Conservation (phyloP, 2,888 invertebrate species). For the Hedychridium roseum region DNA sequence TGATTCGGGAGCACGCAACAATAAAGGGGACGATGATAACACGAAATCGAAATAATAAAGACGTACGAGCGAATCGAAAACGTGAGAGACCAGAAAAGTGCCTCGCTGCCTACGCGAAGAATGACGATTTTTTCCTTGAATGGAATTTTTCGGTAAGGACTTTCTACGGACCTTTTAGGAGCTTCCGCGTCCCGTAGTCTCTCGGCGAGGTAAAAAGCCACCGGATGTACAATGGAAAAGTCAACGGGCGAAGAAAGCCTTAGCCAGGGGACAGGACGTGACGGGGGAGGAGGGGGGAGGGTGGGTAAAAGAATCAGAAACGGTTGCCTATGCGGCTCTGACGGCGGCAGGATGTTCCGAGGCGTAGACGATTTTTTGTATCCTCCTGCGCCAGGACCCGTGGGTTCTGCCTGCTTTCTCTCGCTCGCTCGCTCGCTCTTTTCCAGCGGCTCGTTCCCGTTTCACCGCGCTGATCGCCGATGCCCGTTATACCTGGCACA, state of each 20-base stretch:
- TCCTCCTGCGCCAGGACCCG: slow-evolving; percentile 16
- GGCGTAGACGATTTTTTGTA: slow-evolving; percentile 59
- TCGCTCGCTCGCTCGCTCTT: neutral
- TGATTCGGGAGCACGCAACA: slow-evolving; percentile 8
- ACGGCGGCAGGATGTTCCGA: slow-evolving; percentile 52
- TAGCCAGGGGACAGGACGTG: too few species aligned
- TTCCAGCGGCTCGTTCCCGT: slow-evolving; percentile 8
- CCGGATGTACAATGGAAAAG: slow-evolving; percentile 11
- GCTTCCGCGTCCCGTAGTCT: too few species aligned
- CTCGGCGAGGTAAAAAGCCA: slow-evolving; percentile 1
- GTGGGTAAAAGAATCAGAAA: slow-evolving; percentile 2
- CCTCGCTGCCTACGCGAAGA: neutral
- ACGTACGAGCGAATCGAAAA: too few species aligned
- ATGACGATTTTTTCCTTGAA: slow-evolving; percentile 1
- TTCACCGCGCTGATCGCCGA: too few species aligned
- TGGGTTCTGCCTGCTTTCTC: slow-evolving; percentile 13
- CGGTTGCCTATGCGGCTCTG: slow-evolving; percentile 13
- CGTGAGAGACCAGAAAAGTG: too few species aligned
- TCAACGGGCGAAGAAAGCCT: too few species aligned
- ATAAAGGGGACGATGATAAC: too few species aligned
- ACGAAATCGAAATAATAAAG: too few species aligned
- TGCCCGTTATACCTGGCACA: slow-evolving; percentile 37
- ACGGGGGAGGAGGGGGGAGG: neutral
- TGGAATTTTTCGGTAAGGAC: slow-evolving; percentile 4
- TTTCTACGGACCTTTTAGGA: too few species aligned